A percentile compares a stretch with the other conserved stretches of the same genome.
phyloP scores from a whole-genome alignment of 2,113 vertebrate species.

The Antechinus stuartii region DNA sequence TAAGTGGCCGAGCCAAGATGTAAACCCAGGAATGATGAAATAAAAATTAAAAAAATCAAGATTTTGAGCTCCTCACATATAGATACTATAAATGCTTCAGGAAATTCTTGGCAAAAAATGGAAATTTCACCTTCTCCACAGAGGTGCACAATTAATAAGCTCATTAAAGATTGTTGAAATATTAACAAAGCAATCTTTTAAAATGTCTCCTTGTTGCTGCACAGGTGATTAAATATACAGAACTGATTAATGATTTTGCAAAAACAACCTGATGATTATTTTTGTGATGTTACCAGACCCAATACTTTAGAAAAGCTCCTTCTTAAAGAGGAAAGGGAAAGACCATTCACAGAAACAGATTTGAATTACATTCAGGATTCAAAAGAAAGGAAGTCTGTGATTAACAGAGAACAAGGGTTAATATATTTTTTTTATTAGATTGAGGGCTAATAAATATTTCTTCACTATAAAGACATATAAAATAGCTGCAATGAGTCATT shows the following conservation, averaged over 20 bases:
- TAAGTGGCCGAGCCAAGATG: not conserved
- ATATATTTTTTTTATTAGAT: not conserved
- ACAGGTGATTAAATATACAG: slow-evolving; percentile 18
- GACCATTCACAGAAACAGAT: not conserved
- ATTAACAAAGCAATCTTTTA: not conserved
- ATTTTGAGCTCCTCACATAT: not conserved
- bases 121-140: not conserved
- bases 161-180: slow-evolving; percentile 18
- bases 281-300: not conserved
- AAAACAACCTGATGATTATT: not conserved
- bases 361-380: not conserved
- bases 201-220: not conserved
- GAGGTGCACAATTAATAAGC: slow-evolving; percentile 30
- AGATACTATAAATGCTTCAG: slow-evolving; percentile 21
- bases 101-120: not conserved
- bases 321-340: not conserved
- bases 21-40: not conserved
- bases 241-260: slow-evolving; percentile 8
- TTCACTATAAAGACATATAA: not conserved
- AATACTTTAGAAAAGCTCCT: not conserved
- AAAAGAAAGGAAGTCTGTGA: not conserved
- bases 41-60: not conserved
- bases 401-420: not conserved
- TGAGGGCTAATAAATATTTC: not conserved
- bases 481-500: not conserved